These are phyloP conservation scores for Drosophila malerkotliana DNA, from an alignment of 1,140 invertebrate genomes.

Conservation along the genomic window DNA sequence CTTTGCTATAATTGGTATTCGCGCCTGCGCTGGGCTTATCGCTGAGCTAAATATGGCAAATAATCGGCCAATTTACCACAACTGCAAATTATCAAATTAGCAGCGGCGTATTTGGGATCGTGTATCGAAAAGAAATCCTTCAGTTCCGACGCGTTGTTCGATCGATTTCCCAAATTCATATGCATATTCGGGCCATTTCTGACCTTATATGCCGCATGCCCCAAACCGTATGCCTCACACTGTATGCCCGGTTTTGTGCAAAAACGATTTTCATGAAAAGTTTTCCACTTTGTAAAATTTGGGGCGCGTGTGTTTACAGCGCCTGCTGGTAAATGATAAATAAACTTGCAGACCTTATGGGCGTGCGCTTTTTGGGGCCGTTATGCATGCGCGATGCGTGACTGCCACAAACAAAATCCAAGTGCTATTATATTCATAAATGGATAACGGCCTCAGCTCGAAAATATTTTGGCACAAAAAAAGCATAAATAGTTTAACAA, in stretches of 20 bases:
- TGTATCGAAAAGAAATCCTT: conserved; percentile 8
- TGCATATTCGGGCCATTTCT: conserved; percentile 30
- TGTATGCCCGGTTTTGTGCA: conserved; percentile 19
- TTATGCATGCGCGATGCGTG: conserved; percentile 55
- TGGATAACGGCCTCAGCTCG: conserved; percentile 37
- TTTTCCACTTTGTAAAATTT: conserved; percentile 55
- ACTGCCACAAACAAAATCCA: conserved; percentile 42
- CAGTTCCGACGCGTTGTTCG: background rate
- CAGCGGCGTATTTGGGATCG: conserved; percentile 27
- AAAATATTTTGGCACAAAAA: background rate
- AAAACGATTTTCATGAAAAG: conserved; percentile 16
- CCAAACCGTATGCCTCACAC: conserved; percentile 3
- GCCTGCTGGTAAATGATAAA: conserved; percentile 58
- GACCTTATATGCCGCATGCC: conserved; percentile 50
- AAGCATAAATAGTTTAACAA: background rate
- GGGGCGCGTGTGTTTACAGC: conserved; percentile 58
- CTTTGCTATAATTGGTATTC: conserved; percentile 26
- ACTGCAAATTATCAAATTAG: conserved; percentile 58
- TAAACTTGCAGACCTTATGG: conserved; percentile 64
- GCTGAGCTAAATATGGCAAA: conserved; percentile 7
- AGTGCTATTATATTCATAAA: conserved; percentile 26
- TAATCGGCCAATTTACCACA: conserved; percentile 26
- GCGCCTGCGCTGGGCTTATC: conserved; percentile 38
- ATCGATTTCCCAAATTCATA: conserved; percentile 22
- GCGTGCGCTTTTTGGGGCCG: conserved; percentile 51